Evolutionary conservation across 1,140 invertebrate species (phyloP).

Genomic region (Nomia melanderi): DNA sequence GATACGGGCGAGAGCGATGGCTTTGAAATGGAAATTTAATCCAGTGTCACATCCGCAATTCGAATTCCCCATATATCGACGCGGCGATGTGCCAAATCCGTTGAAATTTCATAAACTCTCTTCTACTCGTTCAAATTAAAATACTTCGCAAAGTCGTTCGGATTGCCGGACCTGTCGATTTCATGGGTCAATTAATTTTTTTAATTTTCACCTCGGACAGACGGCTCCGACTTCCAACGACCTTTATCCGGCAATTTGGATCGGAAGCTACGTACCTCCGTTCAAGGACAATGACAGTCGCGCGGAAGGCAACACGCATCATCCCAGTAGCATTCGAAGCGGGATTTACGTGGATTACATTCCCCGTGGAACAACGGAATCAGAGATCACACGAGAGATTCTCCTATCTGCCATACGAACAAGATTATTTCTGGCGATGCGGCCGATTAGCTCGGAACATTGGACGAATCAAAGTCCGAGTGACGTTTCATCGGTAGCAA

Average conservation of each 20-base stretch:
- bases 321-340: slow-evolving; percentile 36
- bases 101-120: neutral
- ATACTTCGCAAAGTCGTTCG: neutral
- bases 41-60: neutral
- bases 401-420: neutral
- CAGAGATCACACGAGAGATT: slow-evolving; percentile 3
- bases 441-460: no score
- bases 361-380: slow-evolving; percentile 29
- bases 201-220: neutral
- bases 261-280: neutral
- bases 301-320: neutral
- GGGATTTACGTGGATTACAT: slow-evolving; percentile 57
- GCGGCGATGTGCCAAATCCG: neutral
- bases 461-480: no score
- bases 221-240: neutral
- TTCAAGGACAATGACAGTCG: neutral
- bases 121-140: neutral
- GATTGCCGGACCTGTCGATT: neutral
- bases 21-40: slow-evolving; percentile 20
- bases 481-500: no score
- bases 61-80: neutral
- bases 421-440: neutral
- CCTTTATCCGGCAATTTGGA: neutral
- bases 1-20: neutral
- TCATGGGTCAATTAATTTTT: neutral